phyloP scores from a whole-genome alignment of 2,888 invertebrate species.

The Stenotaenia linearis region DNA sequence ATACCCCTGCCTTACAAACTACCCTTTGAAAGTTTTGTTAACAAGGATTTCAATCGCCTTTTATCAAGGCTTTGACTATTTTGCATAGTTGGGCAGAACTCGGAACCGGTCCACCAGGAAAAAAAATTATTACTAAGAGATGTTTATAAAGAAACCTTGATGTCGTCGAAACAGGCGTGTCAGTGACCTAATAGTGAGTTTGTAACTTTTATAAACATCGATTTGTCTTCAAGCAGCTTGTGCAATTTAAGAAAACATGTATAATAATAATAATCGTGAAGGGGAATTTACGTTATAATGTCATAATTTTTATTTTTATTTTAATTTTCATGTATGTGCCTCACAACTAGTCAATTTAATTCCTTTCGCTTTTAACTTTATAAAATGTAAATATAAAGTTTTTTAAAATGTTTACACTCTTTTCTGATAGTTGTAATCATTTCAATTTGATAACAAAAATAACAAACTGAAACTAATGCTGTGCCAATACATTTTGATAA shows the following conservation, averaged over 20 bases:
- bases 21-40: not conserved
- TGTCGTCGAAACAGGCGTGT: not conserved
- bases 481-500: not conserved
- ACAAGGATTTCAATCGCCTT: not conserved
- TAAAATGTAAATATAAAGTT: not conserved
- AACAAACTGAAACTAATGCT: not conserved
- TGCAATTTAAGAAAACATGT: too few relatives aligned
- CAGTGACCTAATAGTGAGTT: slow-evolving; percentile 19
- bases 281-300: not conserved
- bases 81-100: not conserved
- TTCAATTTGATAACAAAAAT: not conserved
- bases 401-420: not conserved
- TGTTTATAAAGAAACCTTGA: not conserved
- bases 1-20: not conserved
- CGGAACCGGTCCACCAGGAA: not conserved
- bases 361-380: not conserved
- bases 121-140: not conserved
- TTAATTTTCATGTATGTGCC: not conserved
- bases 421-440: not conserved
- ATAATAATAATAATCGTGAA: not conserved
- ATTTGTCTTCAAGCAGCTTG: not conserved
- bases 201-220: not conserved
- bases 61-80: not conserved
- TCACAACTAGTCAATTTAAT: not conserved
- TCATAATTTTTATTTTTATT: not conserved